phyloP scores from a whole-genome alignment of 1,140 invertebrate species.

The Brachionus koreanus region DNA sequence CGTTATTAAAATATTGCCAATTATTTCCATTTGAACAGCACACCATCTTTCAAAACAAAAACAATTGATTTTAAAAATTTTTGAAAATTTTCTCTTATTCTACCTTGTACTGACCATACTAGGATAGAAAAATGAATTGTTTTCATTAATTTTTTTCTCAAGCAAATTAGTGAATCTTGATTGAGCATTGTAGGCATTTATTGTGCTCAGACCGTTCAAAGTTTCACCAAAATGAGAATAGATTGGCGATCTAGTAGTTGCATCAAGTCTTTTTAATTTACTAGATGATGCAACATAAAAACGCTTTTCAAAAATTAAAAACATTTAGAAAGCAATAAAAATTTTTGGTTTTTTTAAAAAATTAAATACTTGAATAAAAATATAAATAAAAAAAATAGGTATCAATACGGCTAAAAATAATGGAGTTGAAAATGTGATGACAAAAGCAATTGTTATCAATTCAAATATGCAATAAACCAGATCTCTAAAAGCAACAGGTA shows the following conservation, averaged over 20 bases:
- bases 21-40: neutral
- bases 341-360: too few relatives aligned
- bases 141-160: neutral
- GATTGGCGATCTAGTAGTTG: conserved; percentile 88
- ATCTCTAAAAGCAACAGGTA: conserved; percentile 49
- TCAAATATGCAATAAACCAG: neutral
- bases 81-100: neutral
- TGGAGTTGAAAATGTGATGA: conserved; percentile 37
- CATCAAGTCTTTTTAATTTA: conserved; percentile 89
- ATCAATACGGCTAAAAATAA: conserved; percentile 24
- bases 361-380: conserved; percentile 4
- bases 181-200: conserved; percentile 61
- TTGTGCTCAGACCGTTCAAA: conserved; percentile 61
- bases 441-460: neutral
- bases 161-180: conserved; percentile 58
- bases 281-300: conserved; percentile 82
- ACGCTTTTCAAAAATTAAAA: neutral
- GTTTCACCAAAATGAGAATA: conserved; percentile 96
- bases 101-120: neutral
- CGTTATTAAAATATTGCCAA: neutral
- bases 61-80: neutral
- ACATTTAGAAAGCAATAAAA: too few relatives aligned
- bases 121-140: conserved; percentile 12
- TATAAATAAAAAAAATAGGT: neutral
- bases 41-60: conserved; percentile 3